These are phyloP conservation scores for Petroica traversi DNA, from an alignment of 2,113 vertebrate genomes.

Conservation along the genomic window DNA sequence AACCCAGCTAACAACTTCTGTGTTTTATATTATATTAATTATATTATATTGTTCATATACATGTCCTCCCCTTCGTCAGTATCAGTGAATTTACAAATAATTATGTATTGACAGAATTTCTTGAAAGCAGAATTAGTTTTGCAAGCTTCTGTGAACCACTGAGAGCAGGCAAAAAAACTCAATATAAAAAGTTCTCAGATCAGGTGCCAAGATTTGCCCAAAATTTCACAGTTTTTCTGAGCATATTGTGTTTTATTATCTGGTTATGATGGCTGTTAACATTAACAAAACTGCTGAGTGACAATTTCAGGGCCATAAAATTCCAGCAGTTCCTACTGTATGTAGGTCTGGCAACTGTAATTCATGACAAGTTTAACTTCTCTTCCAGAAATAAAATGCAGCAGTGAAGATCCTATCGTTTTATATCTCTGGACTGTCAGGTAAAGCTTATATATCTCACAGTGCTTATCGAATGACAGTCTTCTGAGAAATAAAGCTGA, in stretches of 20 bases:
- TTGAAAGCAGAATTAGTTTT: background rate
- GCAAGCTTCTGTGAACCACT: background rate
- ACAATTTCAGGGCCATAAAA: slow-evolving; percentile 10
- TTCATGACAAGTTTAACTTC: background rate
- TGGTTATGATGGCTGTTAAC: background rate
- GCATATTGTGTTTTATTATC: background rate
- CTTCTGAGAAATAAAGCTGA: background rate
- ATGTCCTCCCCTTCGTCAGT: background rate
- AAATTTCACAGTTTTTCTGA: background rate
- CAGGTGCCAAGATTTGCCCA: background rate
- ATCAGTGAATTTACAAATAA: background rate
- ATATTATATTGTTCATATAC: background rate
- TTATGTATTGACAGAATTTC: background rate
- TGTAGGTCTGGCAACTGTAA: background rate
- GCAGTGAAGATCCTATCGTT: background rate
- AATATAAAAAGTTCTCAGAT: background rate
- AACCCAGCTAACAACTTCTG: background rate
- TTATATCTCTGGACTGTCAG: background rate
- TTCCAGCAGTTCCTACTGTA: background rate
- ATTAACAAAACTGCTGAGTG: slow-evolving; percentile 4
- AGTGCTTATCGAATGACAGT: background rate
- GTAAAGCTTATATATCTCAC: background rate
- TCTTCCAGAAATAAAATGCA: background rate
- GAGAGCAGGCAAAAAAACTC: background rate
- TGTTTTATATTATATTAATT: too few species aligned